Evolutionary conservation across 2,113 vertebrate genomes (phyloP).

Genomic region (Gavialis gangeticus): DNA sequence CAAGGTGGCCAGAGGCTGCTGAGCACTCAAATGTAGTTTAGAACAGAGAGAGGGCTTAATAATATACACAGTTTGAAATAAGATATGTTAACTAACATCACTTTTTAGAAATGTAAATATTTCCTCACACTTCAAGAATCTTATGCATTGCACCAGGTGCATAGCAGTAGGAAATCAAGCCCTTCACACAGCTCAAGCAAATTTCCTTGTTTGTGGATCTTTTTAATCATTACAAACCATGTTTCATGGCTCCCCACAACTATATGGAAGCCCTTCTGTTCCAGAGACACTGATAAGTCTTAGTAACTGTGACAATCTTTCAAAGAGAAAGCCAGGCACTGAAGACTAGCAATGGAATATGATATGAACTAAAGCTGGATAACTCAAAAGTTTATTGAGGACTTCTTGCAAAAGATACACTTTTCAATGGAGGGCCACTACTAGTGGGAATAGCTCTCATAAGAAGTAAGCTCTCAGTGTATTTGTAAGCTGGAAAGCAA

Average conservation of each 20-base stretch:
- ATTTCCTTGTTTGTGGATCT: neutral
- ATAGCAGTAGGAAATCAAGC: neutral
- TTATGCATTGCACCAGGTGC: neutral
- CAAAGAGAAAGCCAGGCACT: neutral
- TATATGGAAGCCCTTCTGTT: neutral
- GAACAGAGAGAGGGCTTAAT: neutral
- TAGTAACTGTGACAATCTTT: neutral
- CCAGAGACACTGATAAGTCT: neutral
- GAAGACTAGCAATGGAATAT: neutral
- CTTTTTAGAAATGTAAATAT: neutral
- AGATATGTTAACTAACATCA: neutral
- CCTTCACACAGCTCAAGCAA: neutral
- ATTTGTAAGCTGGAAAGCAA: too few relatives aligned
- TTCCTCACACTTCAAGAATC: neutral
- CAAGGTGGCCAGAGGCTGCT: neutral
- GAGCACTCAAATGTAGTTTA: neutral
- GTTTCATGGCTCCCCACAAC: neutral
- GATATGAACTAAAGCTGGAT: too few relatives aligned
- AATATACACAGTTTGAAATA: neutral
- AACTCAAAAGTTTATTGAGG: too few relatives aligned
- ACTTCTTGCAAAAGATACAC: too few relatives aligned
- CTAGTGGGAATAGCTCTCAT: too few relatives aligned
- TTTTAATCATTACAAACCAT: neutral
- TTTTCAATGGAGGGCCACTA: too few relatives aligned
- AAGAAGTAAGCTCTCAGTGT: too few relatives aligned